A percentile compares a stretch with the other conserved stretches of the same genome.
These are phyloP conservation scores for Sciurus vulgaris DNA, from an alignment of 2,797 vertebrate species.

Conservation along the genomic window DNA sequence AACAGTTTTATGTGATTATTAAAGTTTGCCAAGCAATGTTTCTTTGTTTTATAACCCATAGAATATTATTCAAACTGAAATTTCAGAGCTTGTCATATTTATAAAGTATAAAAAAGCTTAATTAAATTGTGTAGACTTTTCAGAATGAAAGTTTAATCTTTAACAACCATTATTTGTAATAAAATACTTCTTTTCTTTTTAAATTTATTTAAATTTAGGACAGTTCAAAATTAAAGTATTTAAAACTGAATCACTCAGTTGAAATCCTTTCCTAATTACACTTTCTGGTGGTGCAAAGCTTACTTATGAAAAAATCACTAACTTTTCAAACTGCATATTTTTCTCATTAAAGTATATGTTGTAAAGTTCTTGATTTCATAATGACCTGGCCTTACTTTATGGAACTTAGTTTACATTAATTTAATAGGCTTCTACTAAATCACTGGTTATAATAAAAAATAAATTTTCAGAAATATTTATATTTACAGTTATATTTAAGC, in stretches of 20 bases:
- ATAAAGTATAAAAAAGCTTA: background rate
- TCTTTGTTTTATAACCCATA: background rate
- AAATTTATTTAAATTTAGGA: slow-evolving; percentile 26
- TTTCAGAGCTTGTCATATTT: background rate
- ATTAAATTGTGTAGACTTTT: background rate
- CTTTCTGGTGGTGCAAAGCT: background rate
- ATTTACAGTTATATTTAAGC: slow-evolving; percentile 49
- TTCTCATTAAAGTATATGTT: slow-evolving; percentile 76
- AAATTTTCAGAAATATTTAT: slow-evolving; percentile 49
- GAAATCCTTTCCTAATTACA: background rate
- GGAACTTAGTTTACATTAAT: slow-evolving; percentile 62
- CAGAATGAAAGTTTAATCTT: slow-evolving; percentile 24
- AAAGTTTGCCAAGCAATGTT: background rate
- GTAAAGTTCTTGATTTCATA: slow-evolving; percentile 71
- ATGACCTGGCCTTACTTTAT: slow-evolving; percentile 74
- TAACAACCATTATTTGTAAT: background rate
- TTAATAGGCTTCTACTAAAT: slow-evolving; percentile 47
- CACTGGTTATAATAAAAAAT: slow-evolving; percentile 69
- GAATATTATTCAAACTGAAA: background rate
- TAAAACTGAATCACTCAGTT: slow-evolving; percentile 17
- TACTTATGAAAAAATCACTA: background rate
- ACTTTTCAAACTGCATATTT: slow-evolving; percentile 21
- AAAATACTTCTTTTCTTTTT: background rate
- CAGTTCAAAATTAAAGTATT: slow-evolving; percentile 27
- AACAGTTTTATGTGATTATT: background rate